These are phyloP conservation scores for Karalla daura DNA, from an alignment of 2,797 vertebrate genomes.

Conservation along the genomic window DNA sequence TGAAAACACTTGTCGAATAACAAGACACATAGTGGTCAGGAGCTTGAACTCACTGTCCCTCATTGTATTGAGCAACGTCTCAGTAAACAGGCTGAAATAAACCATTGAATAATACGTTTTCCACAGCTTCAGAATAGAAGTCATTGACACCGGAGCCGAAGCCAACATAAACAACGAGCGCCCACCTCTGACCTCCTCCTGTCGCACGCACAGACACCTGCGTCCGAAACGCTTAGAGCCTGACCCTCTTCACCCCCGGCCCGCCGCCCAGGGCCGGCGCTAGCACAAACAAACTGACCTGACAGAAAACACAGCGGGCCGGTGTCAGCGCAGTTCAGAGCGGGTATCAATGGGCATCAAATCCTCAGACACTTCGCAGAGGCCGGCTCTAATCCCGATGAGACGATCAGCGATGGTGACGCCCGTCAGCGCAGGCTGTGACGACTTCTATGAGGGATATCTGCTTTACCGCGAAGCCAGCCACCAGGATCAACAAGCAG, in stretches of 20 bases:
- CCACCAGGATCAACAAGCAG: neutral
- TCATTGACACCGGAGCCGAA: conserved; percentile 24
- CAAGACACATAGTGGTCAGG: neutral
- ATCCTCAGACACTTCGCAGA: conserved; percentile 39
- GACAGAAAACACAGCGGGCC: conserved; percentile 12
- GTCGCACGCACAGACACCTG: conserved; percentile 18
- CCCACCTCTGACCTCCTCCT: conserved; percentile 54
- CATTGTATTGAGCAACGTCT: neutral
- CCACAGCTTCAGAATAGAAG: neutral
- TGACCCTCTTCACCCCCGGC: no score
- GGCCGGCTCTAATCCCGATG: conserved; percentile 28
- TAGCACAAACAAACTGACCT: conserved; percentile 30
- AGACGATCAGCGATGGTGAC: neutral
- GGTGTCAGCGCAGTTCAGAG: conserved; percentile 6
- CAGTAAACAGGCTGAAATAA: neutral
- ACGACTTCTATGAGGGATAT: neutral
- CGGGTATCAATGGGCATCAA: conserved; percentile 13
- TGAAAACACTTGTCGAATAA: neutral
- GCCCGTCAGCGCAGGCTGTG: neutral
- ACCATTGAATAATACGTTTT: neutral
- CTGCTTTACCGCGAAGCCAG: neutral
- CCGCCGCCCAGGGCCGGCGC: conserved; percentile 36
- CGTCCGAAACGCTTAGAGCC: conserved; percentile 34
- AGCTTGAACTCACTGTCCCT: neutral
- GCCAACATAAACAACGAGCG: conserved; percentile 18